Evolutionary conservation across 1,140 invertebrate genomes (phyloP), one percentile per base, ranked within the genome.

Genomic region (Brevipalpus yothersi): DNA sequence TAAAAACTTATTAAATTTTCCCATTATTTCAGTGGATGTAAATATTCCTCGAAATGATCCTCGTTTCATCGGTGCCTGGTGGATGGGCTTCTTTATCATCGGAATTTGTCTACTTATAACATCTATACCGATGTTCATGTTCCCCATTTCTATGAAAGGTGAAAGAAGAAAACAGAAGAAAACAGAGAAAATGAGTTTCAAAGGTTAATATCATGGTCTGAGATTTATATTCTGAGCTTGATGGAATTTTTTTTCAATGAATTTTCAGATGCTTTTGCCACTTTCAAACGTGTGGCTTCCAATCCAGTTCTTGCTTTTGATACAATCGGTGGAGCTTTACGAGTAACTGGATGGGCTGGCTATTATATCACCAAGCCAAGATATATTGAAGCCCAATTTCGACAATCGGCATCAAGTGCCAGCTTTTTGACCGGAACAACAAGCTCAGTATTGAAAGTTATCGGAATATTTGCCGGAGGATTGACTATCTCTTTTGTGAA

Each of bases 301-400:
- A 84, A 84, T 63, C 76, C 72, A 13, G 77, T 80, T 0, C 72
- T 82, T 39, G 79, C 82, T 72, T 80, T 76, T 66, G 81, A 82
- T 63, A 80, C 79, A 60, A 68, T 82, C 0, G 76, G 80, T 1
- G 75, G 76, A 0, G 75, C 82, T 1, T 81, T 82, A 64, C 82
- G 81, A 66, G 74, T 81, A 13, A 75, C 83, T 63, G 80, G 80
- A 0, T 80, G 80, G 63, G 79, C 80, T 69, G 81, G 81, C 0
- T 83, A 82, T 64, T 81, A 79, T 76, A 81, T 82, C 9, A 83
- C 82, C 64, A 76, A 82, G 68, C 81, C 82, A 0, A 83, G 83
- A 66, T 84, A 83, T 60, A 80, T 83, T 57, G 81, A 83, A 69
- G 79, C 78, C 0, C 80, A 82, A 67, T 84, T 82, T 66, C 75